Conservation (phyloP, 1,140 invertebrate species). For the Apocrypta bakeri region DNA sequence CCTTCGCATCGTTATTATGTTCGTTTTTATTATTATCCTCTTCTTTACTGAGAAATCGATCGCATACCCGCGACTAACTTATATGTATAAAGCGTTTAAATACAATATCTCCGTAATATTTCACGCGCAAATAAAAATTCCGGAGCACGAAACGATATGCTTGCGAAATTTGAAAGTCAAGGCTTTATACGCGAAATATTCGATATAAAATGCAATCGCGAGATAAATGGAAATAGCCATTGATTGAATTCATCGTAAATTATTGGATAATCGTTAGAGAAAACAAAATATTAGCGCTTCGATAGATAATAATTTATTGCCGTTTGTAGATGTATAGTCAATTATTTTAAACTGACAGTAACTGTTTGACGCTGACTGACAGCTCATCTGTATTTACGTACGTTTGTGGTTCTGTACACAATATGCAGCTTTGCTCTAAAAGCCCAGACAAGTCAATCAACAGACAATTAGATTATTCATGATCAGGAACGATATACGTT, state of each 20-base stretch:
- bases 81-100: background rate
- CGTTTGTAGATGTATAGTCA: background rate
- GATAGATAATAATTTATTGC: background rate
- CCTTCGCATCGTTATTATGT: slow-evolving; percentile 5
- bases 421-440: background rate
- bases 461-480: background rate
- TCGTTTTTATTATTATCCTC: slow-evolving; percentile 21
- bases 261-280: too few relatives aligned
- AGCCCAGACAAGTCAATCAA: background rate
- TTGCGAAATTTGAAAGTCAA: too few relatives aligned
- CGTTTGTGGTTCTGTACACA: background rate
- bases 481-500: background rate
- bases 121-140: background rate
- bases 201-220: too few relatives aligned
- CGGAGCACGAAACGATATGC: too few relatives aligned
- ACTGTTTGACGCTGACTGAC: background rate
- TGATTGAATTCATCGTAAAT: too few relatives aligned
- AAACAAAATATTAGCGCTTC: background rate
- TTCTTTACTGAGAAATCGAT: background rate
- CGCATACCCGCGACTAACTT: background rate
- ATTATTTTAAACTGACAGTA: background rate
- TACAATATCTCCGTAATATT: background rate
- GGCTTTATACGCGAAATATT: background rate
- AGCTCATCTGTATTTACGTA: background rate
- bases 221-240: too few relatives aligned